Conservation (phyloP, 2,113 vertebrate genomes). For the Pycnonotus jocosus region DNA sequence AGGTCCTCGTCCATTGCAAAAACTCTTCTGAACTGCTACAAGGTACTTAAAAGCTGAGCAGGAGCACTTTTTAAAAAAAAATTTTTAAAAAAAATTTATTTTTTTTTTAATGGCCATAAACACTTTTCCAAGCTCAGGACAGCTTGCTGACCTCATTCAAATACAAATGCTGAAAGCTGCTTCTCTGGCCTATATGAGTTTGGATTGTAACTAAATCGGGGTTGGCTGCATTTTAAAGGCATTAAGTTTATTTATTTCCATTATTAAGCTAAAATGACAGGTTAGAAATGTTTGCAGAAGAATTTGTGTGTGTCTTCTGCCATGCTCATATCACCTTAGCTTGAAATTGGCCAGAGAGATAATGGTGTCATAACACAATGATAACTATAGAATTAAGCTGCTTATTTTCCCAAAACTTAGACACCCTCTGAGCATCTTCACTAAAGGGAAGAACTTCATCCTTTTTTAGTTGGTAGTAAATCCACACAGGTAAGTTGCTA, state of each 20-base stretch:
- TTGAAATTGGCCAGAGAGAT: not conserved
- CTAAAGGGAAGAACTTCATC: not conserved
- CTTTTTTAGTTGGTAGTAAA: not conserved
- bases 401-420: not conserved
- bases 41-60: not conserved
- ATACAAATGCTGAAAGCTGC: not conserved
- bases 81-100: no score
- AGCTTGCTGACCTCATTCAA: not conserved
- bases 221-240: not conserved
- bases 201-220: not conserved
- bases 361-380: not conserved
- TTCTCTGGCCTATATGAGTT: not conserved
- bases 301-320: not conserved
- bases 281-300: not conserved
- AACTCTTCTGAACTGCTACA: not conserved
- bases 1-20: not conserved
- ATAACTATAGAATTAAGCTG: not conserved
- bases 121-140: not conserved
- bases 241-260: not conserved
- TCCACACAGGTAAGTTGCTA: not conserved
- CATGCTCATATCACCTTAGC: not conserved
- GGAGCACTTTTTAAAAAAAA: not conserved
- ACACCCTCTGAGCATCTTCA: not conserved
- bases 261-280: not conserved
- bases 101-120: not conserved